Evolutionary conservation across 2,113 vertebrate genomes (phyloP).

Genomic region (Aptenodytes patagonicus): DNA sequence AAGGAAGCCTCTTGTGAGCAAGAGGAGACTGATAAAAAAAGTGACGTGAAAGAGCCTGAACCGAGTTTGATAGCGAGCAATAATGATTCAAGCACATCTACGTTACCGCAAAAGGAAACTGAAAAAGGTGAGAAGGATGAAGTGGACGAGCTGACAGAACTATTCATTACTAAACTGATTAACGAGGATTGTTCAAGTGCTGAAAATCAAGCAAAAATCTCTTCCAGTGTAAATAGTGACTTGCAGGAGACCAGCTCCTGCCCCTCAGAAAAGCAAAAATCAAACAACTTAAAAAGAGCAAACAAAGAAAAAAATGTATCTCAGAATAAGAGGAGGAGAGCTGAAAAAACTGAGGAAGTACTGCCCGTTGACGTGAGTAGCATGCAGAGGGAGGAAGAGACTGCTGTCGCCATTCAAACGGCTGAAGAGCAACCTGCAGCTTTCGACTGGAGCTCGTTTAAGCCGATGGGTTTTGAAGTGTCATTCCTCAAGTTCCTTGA

Average conservation of each 20-base stretch:
- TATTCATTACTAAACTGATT: conserved; percentile 82
- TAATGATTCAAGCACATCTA: conserved; percentile 71
- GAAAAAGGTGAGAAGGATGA: conserved; percentile 79
- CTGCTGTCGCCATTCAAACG: conserved; percentile 73
- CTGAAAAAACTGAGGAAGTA: conserved; percentile 64
- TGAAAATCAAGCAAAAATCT: conserved; percentile 66
- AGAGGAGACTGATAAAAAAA: conserved; percentile 69
- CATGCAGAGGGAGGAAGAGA: conserved; percentile 74
- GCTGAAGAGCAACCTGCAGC: conserved; percentile 76
- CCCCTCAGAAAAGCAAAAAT: conserved; percentile 72
- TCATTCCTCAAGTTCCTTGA: conserved; percentile 95
- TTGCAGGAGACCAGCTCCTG: conserved; percentile 66
- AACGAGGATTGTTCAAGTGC: conserved; percentile 75
- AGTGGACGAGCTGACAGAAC: conserved; percentile 79
- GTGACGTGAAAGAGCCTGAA: conserved; percentile 63
- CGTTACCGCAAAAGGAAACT: conserved; percentile 59
- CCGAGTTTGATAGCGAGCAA: not conserved
- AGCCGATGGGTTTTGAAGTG: conserved; percentile 96
- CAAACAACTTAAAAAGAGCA: conserved; percentile 72
- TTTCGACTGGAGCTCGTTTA: conserved; percentile 87
- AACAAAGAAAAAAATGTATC: conserved; percentile 81
- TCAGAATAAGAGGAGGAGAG: conserved; percentile 77
- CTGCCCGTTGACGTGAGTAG: conserved; percentile 34
- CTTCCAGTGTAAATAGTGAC: conserved; percentile 67
- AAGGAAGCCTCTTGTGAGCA: conserved; percentile 74